Conservation (phyloP, 2,888 invertebrate genomes). For the Phanerotoma sp. region DNA sequence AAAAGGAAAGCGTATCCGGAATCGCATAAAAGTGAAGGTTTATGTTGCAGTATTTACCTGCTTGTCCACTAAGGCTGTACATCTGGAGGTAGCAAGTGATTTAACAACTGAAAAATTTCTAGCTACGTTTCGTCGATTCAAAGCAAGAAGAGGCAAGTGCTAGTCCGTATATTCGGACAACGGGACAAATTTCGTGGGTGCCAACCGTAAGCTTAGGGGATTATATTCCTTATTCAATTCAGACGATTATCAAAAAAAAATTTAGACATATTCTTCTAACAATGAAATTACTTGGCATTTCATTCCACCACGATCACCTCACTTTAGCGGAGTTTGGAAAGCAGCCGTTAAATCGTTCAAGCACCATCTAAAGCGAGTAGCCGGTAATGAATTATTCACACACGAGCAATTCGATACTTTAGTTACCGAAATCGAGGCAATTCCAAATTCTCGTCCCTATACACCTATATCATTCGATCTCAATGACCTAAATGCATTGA, state of each 20-base stretch:
- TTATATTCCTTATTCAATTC: slow-evolving; percentile 14
- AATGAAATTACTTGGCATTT: no score
- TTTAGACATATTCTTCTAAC: slow-evolving; percentile 8
- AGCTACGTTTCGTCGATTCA: slow-evolving; percentile 23
- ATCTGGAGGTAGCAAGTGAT: no score
- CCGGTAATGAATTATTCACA: slow-evolving; percentile 9
- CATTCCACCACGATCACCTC: slow-evolving; percentile 22
- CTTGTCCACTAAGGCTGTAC: slow-evolving; percentile 23
- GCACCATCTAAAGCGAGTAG: slow-evolving; percentile 24
- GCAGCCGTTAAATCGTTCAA: slow-evolving; percentile 29
- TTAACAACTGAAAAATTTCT: slow-evolving; percentile 26
- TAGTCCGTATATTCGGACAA: slow-evolving; percentile 22
- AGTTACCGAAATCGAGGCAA: slow-evolving; percentile 23
- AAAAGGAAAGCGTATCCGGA: slow-evolving; percentile 16
- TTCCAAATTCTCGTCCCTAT: slow-evolving; percentile 25
- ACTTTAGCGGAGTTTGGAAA: slow-evolving; percentile 31
- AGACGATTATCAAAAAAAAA: slow-evolving; percentile 3
- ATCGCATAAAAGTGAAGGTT: slow-evolving; percentile 9
- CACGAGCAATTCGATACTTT: slow-evolving; percentile 25
- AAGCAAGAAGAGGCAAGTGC: slow-evolving; percentile 15
- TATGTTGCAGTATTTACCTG: slow-evolving; percentile 25
- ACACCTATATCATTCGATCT: slow-evolving; percentile 24
- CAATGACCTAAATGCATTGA: slow-evolving; percentile 26
- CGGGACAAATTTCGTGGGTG: slow-evolving; percentile 29
- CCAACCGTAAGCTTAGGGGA: slow-evolving; percentile 24